Base-by-base conservation (phyloP, 2,888 invertebrate genomes). In the Pterobdella sp. region DNA sequence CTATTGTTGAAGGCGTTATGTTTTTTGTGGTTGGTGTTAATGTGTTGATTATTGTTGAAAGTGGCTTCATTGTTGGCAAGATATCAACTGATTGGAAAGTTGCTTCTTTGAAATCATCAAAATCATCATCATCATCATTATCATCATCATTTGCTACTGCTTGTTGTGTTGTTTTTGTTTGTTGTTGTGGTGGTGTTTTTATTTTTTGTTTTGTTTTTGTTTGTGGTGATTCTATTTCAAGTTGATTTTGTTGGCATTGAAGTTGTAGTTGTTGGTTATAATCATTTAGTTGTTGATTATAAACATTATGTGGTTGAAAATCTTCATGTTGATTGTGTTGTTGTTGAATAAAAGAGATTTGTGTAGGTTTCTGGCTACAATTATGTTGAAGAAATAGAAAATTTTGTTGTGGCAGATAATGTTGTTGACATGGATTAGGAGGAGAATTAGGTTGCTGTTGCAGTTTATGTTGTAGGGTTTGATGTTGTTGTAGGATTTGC, bases 71-170 rank as follows among this genome's bases (percentile, higher is more conserved):
- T n/a, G n/a, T n/a, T n/a, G n/a, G n/a, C n/a, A n/a, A n/a, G n/a
- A n/a, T n/a, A n/a, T n/a, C n/a, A n/a, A 26, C 42, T 42, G 7
- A 18, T 42, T 42, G 42, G 18, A 42, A 42, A 42, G 7, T 18
- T 42, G 42, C 60, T 4, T 22, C n/a, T 56, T 56, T 7, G 60
- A 56, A 56, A n/a, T 56, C 60, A 56, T 56, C 60, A n/a, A 56
- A 56, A 22, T 56, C 60, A 22, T 56, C 60, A 18, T 56, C 60
- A 56, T 56, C 60, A n/a, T n/a, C n/a, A n/a, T n/a, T n/a, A n/a
- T n/a, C n/a, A n/a, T n/a, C n/a, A n/a, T n/a, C n/a, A n/a, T n/a
- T n/a, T n/a, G n/a, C n/a, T n/a, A n/a, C n/a, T n/a, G n/a, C n/a
- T n/a, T n/a, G n/a, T n/a, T n/a, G n/a, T n/a, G n/a, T n/a, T n/a